phyloP scores from a whole-genome alignment of 2,797 vertebrate species.

The Odontamblyopus rebecca region DNA sequence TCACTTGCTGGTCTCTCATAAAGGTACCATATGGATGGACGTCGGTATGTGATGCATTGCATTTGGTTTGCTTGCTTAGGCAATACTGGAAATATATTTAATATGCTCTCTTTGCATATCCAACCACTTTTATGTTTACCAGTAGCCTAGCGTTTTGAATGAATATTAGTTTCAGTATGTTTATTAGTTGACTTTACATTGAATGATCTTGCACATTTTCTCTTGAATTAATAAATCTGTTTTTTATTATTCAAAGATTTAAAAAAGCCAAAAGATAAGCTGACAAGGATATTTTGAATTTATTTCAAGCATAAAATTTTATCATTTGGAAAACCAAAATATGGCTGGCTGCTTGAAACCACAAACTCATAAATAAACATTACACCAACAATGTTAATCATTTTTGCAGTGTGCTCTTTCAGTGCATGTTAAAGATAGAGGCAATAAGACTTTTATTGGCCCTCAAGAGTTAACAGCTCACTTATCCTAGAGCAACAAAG shows the following conservation, averaged over 20 bases:
- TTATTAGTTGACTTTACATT: background rate
- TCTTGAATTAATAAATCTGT: background rate
- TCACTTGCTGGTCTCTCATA: constrained; percentile 66
- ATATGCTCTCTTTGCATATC: constrained; percentile 15
- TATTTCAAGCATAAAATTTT: constrained; percentile 74
- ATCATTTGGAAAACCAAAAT: constrained; percentile 65
- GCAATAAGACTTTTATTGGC: constrained; percentile 79
- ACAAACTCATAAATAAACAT: constrained; percentile 44
- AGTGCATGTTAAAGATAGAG: constrained; percentile 77
- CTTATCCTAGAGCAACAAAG: constrained; percentile 67
- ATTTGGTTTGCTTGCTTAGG: constrained; percentile 42
- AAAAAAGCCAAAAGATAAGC: constrained; percentile 37
- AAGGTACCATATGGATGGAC: constrained; percentile 54
- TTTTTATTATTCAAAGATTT: background rate
- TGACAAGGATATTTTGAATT: constrained; percentile 72
- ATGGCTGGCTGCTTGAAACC: constrained; percentile 65
- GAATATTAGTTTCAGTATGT: background rate
- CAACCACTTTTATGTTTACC: constrained; percentile 2
- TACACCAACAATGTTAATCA: constrained; percentile 80
- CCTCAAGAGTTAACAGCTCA: constrained; percentile 68
- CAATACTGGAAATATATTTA: constrained; percentile 19
- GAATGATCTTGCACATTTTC: background rate
- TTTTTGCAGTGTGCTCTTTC: constrained; percentile 71
- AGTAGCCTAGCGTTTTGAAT: background rate
- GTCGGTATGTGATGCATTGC: constrained; percentile 34